These are phyloP conservation scores for Corythornis madagascariensis DNA, from an alignment of 2,113 vertebrate genomes.

Conservation along the genomic window DNA sequence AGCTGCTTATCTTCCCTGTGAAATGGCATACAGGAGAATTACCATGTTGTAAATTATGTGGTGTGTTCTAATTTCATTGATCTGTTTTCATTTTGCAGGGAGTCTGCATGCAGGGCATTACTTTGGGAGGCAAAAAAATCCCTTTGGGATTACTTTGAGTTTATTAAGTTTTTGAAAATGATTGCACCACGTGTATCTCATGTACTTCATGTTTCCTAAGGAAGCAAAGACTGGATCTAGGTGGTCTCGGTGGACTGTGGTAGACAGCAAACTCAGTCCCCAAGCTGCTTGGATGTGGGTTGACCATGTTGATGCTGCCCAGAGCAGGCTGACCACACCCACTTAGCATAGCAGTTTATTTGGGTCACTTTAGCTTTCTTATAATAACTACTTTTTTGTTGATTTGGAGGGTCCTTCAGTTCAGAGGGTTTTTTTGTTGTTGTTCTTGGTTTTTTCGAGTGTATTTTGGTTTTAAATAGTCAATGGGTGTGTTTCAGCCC, in stretches of 20 bases:
- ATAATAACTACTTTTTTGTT: not conserved
- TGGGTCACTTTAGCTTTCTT: accelerated
- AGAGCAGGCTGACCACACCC: not conserved
- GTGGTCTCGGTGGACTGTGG: not conserved
- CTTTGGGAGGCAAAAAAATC: not conserved
- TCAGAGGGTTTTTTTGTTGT: not conserved
- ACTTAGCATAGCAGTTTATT: not conserved
- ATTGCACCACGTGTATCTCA: not conserved
- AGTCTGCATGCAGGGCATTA: not conserved
- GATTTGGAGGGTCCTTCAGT: not conserved
- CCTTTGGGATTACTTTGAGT: too few relatives aligned
- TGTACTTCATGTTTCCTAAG: not conserved
- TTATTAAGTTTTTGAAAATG: not conserved
- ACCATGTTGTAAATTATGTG: not conserved
- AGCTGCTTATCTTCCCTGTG: not conserved
- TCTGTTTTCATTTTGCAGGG: not conserved
- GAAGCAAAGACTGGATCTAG: not conserved
- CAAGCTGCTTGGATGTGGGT: not conserved
- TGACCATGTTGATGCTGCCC: not conserved
- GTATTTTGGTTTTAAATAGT: not conserved
- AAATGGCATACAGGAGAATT: accelerated
- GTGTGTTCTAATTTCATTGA: not conserved
- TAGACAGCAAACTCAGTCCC: not conserved
- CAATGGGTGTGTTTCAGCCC: not conserved
- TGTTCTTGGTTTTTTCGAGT: not conserved